Base-by-base conservation (phyloP, 2,888 invertebrate species). In the Pediacus dermestoides region DNA sequence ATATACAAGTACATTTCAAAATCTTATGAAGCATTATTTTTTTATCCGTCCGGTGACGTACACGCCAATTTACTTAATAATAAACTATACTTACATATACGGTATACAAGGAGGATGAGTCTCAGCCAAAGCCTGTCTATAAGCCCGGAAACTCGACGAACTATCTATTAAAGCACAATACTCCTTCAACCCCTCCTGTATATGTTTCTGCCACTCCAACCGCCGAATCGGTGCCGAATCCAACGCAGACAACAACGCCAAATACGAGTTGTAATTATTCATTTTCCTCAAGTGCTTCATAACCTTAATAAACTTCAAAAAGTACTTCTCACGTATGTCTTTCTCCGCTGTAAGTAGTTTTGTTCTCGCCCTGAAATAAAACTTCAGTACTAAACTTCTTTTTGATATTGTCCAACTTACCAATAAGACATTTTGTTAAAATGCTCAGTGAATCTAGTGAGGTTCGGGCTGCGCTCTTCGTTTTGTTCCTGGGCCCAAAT, bases 371-470 rank as follows among this genome's bases (percentile, higher is more conserved):
- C 82, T 74, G 54, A 12, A 63, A 52, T 41, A 4, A 16, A 34
- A 18, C 6, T 18, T 18, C 6, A 18, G 6, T 18, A 18, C 6
- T n/a, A 7, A 18, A 18, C 21, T 7, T 7, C 21, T 7, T 7
- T 18, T 7, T 18, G 6, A 18, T 7, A 7, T 18, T n/a, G n/a
- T 7, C 21, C 6, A 31, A 53, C 69, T 62, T 64, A 80, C 96
- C 96, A 96, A 64, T 90, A 96, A 40, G 95, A 95, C 92, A 96
- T 94, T 73, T 97, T 96, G 68, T 99, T 99, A 70, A 99, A 99
- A 71, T 99, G 97, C 67, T 96, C 95, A 0, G 99, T 99, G 67
- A 99, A 99, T 52, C 87, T 76, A 16, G 94, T 95, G 39, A 99
- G 77, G 71, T 99, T 97, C 2, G 96, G 96, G 63, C 95, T 94